Evolutionary conservation across 2,797 vertebrate species (phyloP).

Genomic region (Eidolon dupreanum): DNA sequence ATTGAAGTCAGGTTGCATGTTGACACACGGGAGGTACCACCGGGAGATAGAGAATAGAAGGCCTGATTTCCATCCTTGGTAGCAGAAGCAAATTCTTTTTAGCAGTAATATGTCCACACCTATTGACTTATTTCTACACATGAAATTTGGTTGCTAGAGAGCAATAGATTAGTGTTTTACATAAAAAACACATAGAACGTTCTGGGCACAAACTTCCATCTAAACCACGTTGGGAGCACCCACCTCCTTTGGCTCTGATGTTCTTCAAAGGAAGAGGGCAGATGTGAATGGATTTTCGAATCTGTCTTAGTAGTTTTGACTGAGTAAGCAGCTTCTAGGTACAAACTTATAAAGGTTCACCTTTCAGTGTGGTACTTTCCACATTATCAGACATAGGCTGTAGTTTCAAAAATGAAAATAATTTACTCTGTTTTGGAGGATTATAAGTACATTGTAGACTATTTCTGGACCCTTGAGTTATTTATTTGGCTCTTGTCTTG

Average conservation of each 20-base stretch:
- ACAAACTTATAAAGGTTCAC: background rate
- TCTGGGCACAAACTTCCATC: background rate
- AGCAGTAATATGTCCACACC: background rate
- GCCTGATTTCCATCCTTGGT: background rate
- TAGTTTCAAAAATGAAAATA: slow-evolving; percentile 30
- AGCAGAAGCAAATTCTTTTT: background rate
- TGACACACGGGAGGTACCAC: background rate
- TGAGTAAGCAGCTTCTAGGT: background rate
- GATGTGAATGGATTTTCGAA: background rate
- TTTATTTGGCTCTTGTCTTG: background rate
- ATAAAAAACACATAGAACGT: background rate
- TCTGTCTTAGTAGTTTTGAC: background rate
- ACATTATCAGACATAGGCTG: background rate
- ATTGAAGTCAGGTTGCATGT: background rate
- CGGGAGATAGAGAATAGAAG: background rate
- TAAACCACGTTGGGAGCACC: background rate
- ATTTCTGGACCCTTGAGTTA: background rate
- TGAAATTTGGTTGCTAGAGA: slow-evolving; percentile 3
- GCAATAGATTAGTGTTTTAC: background rate
- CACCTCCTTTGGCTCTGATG: background rate
- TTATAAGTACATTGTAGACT: background rate
- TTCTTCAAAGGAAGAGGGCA: background rate
- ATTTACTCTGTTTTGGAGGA: background rate
- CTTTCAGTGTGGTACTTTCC: background rate
- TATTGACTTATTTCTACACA: background rate